Base-by-base conservation (phyloP, 2,888 invertebrate genomes). In the Chloroclystis v-ata region DNA sequence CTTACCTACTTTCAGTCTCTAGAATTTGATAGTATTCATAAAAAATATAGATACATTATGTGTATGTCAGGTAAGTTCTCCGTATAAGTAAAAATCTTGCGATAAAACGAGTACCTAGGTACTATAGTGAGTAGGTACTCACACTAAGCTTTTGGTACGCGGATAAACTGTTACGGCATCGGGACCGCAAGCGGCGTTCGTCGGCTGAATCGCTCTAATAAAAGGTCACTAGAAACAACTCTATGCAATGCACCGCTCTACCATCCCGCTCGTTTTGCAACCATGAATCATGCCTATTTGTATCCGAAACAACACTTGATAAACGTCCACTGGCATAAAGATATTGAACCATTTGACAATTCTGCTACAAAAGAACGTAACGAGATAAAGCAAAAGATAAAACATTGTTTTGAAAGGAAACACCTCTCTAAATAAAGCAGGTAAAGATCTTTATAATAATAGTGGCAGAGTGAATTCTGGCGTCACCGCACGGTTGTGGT, bases 391-490 rank as follows among this genome's bases (percentile, higher is more conserved):
- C 56, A 50, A n/a, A 55, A 61, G 59, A 65, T 63, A 69, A 59
- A 63, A 57, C 51, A 45, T 42, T 56, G 60, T 59, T 54, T 56
- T 60, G 62, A 69, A 67, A 60, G 52, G 68, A 61, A 62, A 67
- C 75, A 81, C 63, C 76, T 78, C 51, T 69, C 60, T 67, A 73
- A 64, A 80, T 67, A 78, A 60, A 62, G 61, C 70, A 67, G 66
- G 67, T 69, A 67, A 59, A 64, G 54, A 61, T 69, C 69, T 64
- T 66, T 56, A 58, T 61, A 61, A 66, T 65, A 69, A 66, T 60
- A 57, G 53, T 52, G 54, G 47, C 51, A 57, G 58, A 43, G 45
- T 49, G 62, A 57, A 53, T 59, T 60, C 57, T 60, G 66, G 51
- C 51, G 44, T 49, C 50, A 40, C 46, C 37, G 37, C 42, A 49